phyloP scores from a whole-genome alignment of 2,113 vertebrate species.

The Leptobrachium leishanense region DNA sequence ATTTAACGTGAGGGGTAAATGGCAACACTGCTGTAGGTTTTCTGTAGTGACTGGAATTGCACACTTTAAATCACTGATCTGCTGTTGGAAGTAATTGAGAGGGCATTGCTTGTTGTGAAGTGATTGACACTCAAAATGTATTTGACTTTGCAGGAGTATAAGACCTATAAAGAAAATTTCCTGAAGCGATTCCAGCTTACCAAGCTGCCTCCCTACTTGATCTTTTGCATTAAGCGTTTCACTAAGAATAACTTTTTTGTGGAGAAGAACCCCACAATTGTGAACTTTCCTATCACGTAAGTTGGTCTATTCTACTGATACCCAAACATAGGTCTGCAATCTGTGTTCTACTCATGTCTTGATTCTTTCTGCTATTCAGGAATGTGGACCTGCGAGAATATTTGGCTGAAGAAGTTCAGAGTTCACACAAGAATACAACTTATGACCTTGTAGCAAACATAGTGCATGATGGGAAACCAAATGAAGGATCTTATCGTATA shows the following conservation, averaged over 20 bases:
- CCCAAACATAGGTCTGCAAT: too few species aligned
- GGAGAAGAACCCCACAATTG: conserved; percentile 97
- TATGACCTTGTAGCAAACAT: conserved; percentile 92
- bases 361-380: conserved; percentile 53
- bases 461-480: conserved; percentile 90
- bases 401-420: conserved; percentile 87
- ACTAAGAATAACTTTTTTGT: conserved; percentile 99
- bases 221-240: conserved; percentile 98
- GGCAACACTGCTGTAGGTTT: too few species aligned
- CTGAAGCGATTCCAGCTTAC: conserved; percentile 95
- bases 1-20: too few species aligned
- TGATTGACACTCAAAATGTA: not conserved
- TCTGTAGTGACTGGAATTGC: too few species aligned
- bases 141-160: conserved; percentile 79
- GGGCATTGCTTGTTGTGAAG: not conserved
- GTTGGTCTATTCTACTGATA: conserved; percentile 39
- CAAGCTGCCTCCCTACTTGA: conserved; percentile 89
- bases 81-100: not conserved
- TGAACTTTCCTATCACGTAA: conserved; percentile 97
- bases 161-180: conserved; percentile 98
- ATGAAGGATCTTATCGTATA: conserved; percentile 90
- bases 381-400: conserved; percentile 92
- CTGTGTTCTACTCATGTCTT: not conserved
- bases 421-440: conserved; percentile 80
- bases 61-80: too few species aligned